phyloP scores from a whole-genome alignment of 2,797 vertebrate species.

The Pantherophis alleghaniensis region DNA sequence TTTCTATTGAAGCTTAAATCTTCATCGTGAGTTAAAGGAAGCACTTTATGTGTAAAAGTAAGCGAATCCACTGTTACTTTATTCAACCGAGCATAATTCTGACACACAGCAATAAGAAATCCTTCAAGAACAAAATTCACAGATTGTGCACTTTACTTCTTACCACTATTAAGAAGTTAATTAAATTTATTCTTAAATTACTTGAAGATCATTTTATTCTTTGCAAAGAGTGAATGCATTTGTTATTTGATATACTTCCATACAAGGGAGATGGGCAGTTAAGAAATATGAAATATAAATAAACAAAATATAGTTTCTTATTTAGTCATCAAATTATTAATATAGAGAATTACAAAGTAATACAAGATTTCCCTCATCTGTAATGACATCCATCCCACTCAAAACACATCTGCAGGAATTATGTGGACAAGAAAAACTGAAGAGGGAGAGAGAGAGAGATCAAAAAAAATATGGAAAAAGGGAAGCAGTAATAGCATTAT shows the following conservation, averaged over 20 bases:
- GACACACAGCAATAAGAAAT: conserved; percentile 66
- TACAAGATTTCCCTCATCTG: not conserved
- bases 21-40: rapidly evolving
- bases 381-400: not conserved
- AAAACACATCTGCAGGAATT: not conserved
- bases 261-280: not conserved
- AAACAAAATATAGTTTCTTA: not conserved
- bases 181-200: not conserved
- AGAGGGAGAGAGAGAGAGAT: not conserved
- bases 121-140: conserved; percentile 49
- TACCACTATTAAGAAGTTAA: not conserved
- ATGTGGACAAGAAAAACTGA: not conserved
- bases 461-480: not conserved
- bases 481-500: not conserved
- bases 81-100: conserved; percentile 56
- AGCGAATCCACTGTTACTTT: conserved; percentile 55
- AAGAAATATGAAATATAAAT: not conserved
- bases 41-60: conserved; percentile 59
- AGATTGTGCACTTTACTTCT: not conserved
- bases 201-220: not conserved
- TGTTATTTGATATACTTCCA: not conserved
- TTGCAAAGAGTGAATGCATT: not conserved
- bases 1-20: conserved; percentile 9
- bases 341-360: not conserved
- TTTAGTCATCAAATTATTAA: not conserved